Evolutionary conservation across 2,888 invertebrate genomes (phyloP).

Genomic region (Gandaritis pyraliata): DNA sequence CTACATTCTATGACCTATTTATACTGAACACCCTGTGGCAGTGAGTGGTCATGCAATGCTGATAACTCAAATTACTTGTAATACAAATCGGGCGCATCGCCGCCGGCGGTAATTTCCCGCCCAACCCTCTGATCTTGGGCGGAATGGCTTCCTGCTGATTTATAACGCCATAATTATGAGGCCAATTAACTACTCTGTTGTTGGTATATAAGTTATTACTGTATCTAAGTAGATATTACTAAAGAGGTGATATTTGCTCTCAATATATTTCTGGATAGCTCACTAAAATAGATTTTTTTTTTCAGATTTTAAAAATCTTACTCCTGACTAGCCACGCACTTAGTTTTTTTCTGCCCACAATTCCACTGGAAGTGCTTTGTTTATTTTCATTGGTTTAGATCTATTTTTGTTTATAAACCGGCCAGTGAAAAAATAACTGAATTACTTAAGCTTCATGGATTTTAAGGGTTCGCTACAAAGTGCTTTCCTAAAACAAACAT

Average conservation of each 20-base stretch:
- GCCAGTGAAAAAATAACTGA: background rate
- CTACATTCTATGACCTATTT: too few relatives aligned
- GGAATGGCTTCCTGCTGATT: constrained; percentile 24
- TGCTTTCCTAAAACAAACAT: constrained; percentile 23
- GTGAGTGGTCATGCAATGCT: constrained; percentile 23
- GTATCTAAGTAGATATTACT: too few relatives aligned
- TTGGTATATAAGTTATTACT: background rate
- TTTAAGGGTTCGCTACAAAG: constrained; percentile 11
- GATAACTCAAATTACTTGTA: constrained; percentile 38
- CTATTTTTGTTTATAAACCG: background rate
- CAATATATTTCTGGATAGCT: too few relatives aligned
- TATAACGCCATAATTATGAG: constrained; percentile 26
- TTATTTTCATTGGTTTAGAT: too few relatives aligned
- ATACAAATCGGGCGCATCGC: constrained; percentile 33
- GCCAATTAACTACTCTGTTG: constrained; percentile 12
- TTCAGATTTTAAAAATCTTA: too few relatives aligned
- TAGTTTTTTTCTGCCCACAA: too few relatives aligned
- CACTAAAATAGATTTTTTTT: too few relatives aligned
- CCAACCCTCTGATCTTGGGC: constrained; percentile 26
- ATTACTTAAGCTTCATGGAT: constrained; percentile 17
- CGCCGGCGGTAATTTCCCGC: constrained; percentile 34
- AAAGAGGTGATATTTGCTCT: too few relatives aligned
- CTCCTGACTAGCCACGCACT: too few relatives aligned
- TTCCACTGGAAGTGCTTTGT: too few relatives aligned
- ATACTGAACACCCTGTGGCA: constrained; percentile 1